Evolutionary conservation across 2,113 vertebrate genomes (phyloP).

Genomic region (Oreochromis tanganicae): DNA sequence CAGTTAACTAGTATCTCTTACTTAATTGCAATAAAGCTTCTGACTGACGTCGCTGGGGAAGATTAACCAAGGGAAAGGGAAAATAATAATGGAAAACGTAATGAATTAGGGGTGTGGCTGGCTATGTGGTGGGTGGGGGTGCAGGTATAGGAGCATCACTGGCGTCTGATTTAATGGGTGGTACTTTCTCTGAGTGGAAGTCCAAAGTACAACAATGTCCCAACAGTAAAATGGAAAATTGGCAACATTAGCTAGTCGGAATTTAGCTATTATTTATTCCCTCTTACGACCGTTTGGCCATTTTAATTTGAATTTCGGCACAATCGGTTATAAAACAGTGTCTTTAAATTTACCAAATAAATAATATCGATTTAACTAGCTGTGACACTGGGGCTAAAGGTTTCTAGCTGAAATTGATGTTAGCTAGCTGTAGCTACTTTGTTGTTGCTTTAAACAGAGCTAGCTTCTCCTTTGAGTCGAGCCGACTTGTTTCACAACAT

Average conservation of each 20-base stretch:
- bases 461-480: neutral
- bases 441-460: neutral
- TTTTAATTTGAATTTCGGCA: neutral
- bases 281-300: neutral
- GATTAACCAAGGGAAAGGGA: neutral
- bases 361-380: neutral
- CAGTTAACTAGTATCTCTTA: neutral
- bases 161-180: neutral
- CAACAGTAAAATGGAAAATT: neutral
- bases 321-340: neutral
- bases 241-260: neutral
- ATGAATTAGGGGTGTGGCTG: neutral
- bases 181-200: neutral
- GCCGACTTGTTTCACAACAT: neutral
- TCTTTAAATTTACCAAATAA: neutral
- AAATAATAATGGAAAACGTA: neutral
- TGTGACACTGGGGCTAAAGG: neutral
- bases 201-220: neutral
- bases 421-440: conserved; percentile 41
- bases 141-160: neutral
- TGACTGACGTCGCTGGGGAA: neutral
- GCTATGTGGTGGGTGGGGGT: neutral
- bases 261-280: neutral
- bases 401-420: conserved; percentile 26
- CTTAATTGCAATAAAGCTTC: neutral